Conservation (phyloP, 1,140 invertebrate genomes). For the Tetramorium alpestre region DNA sequence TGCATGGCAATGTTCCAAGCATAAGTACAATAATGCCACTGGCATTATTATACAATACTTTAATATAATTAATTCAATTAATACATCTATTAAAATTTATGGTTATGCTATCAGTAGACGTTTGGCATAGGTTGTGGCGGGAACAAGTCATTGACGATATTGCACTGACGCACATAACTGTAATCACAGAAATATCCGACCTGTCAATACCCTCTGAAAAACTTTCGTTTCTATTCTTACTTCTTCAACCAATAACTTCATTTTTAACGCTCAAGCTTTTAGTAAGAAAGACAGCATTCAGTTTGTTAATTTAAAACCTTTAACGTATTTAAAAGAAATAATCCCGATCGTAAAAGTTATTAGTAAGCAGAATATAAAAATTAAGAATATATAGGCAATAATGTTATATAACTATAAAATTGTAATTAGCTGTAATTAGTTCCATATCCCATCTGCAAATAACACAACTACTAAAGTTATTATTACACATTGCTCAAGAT, state of each 20-base stretch:
- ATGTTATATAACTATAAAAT: neutral
- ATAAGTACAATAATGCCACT: constrained; percentile 48
- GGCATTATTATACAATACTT: constrained; percentile 3
- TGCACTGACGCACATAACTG: constrained; percentile 96
- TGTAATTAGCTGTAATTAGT: neutral
- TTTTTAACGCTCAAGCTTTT: constrained; percentile 22
- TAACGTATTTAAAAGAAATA: neutral
- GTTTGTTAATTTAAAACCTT: constrained; percentile 19
- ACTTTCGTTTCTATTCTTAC: constrained; percentile 2
- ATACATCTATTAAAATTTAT: constrained; percentile 65
- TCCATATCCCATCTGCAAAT: constrained; percentile 2
- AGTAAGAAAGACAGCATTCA: neutral
- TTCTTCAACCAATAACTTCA: constrained; percentile 49
- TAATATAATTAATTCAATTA: constrained; percentile 33
- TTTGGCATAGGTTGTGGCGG: constrained; percentile 87
- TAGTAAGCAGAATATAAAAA: constrained; percentile 20
- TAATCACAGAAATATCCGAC: constrained; percentile 86
- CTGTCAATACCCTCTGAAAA: constrained; percentile 57
- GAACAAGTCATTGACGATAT: constrained; percentile 96
- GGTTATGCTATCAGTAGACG: constrained; percentile 78
- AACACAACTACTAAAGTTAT: neutral
- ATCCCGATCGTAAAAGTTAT: neutral
- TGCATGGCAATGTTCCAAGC: constrained; percentile 4
- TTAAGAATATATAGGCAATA: neutral
- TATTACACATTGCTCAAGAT: neutral